Conservation (phyloP, 2,888 invertebrate species). For the Tenthredo notha region DNA sequence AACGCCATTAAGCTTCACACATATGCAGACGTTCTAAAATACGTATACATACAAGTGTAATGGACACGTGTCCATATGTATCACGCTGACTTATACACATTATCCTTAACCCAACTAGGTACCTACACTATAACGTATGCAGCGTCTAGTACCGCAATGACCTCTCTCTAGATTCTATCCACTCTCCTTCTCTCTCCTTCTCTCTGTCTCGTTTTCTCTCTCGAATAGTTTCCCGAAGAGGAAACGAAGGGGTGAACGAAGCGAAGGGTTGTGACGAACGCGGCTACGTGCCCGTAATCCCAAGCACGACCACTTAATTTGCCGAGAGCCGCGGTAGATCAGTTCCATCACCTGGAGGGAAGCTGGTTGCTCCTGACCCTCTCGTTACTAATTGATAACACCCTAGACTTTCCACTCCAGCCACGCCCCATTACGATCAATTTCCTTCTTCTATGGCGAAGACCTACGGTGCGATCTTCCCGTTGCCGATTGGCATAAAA, state of each 20-base stretch:
- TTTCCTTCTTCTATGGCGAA: slow-evolving; percentile 39
- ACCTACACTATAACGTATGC: slow-evolving; percentile 28
- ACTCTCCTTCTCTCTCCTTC: background rate
- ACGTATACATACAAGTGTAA: background rate
- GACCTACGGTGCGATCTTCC: background rate
- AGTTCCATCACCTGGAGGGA: slow-evolving; percentile 56
- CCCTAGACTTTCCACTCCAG: slow-evolving; percentile 39
- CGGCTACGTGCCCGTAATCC: slow-evolving; percentile 70
- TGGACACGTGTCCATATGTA: slow-evolving; percentile 7
- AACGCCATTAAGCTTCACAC: slow-evolving; percentile 21
- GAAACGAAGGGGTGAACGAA: slow-evolving; percentile 26
- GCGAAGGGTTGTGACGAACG: slow-evolving; percentile 67
- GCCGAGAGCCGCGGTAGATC: slow-evolving; percentile 69
- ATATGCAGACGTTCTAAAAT: background rate
- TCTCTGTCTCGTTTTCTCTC: background rate
- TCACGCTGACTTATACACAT: slow-evolving; percentile 28
- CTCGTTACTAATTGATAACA: slow-evolving; percentile 59
- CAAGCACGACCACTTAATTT: slow-evolving; percentile 70
- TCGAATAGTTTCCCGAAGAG: slow-evolving; percentile 27
- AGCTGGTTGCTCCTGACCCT: slow-evolving; percentile 47
- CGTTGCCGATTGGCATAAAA: slow-evolving; percentile 32
- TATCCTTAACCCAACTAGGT: slow-evolving; percentile 36
- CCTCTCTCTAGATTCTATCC: slow-evolving; percentile 4
- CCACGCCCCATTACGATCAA: slow-evolving; percentile 48
- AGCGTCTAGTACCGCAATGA: slow-evolving; percentile 14